Base-by-base conservation (phyloP, 2,888 invertebrate genomes). In the Ceramica pisi region DNA sequence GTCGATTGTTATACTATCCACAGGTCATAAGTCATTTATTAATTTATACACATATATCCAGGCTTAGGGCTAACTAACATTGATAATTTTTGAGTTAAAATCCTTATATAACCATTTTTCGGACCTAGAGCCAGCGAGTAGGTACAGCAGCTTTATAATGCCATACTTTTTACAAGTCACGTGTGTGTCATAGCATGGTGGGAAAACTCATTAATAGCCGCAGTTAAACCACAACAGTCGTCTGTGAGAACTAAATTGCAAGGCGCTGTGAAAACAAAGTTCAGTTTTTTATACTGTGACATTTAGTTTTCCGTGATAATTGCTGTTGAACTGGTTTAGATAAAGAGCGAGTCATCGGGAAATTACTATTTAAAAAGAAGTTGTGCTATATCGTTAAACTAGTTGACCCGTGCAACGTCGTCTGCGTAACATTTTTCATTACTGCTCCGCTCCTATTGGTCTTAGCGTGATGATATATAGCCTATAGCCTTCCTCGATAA, bases 311-410 rank as follows among this genome's bases (percentile, higher is more conserved):
- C 53, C 26, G n/a, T 19, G 46, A 44, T 73, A 65, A 81, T 78
- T 69, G 60, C 35, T 56, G 0, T 1, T 50, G 31, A 62, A 79
- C 73, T 59, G 66, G 67, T 74, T 81, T 57, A 35, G 2, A 70
- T 78, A 78, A 50, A 31, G 0, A 70, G n/a, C 68, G 23, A 59
- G 65, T 73, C 67, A 68, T 68, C n/a, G n/a, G 75, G 75, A 68
- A 66, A 78, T 9, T 64, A 57, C 8, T 57, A 44, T 61, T 62
- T 19, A 46, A 46, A 5, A 7, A 7, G 19, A 1, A 6, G 19
- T 46, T 46, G 46, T 46, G 1, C 46, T 21, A 23, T 7, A 53
- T 35, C 0, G 0, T 35, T 8, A 5, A 23, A 71, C n/a, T n/a
- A n/a, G n/a, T n/a, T n/a, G n/a, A n/a, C n/a, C n/a, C n/a, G n/a